phyloP scores from a whole-genome alignment of 2,797 vertebrate species.

The Karalla daura region DNA sequence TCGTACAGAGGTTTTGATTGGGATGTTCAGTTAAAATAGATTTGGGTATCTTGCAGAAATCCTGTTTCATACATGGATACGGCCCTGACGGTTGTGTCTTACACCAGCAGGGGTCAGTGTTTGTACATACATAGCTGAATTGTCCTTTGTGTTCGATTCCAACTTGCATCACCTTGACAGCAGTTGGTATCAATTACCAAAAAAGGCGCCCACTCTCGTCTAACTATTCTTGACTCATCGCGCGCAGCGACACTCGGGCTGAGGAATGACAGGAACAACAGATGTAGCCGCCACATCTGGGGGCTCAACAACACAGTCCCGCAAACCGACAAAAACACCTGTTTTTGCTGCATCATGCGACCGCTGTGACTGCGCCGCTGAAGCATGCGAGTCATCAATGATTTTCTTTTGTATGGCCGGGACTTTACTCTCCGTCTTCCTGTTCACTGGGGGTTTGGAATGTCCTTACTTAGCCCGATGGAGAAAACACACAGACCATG shows the following conservation, averaged over 20 bases:
- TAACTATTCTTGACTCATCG: not conserved
- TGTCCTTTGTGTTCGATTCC: conserved; percentile 23
- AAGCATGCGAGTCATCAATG: conserved; percentile 63
- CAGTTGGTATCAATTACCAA: conserved; percentile 2
- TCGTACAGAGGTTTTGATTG: not conserved
- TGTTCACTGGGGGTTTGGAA: conserved; percentile 67
- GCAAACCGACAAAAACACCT: conserved; percentile 19
- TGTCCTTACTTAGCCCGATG: conserved; percentile 59
- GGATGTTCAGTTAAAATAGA: not conserved
- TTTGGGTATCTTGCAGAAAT: not conserved
- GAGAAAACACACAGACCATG: conserved; percentile 63
- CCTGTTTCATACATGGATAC: not conserved
- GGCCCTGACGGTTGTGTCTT: conserved; percentile 9
- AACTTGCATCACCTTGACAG: conserved; percentile 50
- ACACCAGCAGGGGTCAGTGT: conserved; percentile 83
- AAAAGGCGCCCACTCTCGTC: not conserved
- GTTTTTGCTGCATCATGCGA: conserved; percentile 31
- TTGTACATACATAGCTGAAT: conserved; percentile 52
- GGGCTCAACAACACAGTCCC: not conserved
- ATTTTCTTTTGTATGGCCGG: conserved; percentile 20
- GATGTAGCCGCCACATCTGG: not conserved
- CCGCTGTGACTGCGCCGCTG: conserved; percentile 60
- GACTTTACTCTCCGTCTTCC: conserved; percentile 56
- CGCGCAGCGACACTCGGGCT: not conserved
- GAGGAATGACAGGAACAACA: not conserved